These are phyloP conservation scores for Anodontia alba DNA, from an alignment of 2,888 invertebrate species.

Conservation along the genomic window DNA sequence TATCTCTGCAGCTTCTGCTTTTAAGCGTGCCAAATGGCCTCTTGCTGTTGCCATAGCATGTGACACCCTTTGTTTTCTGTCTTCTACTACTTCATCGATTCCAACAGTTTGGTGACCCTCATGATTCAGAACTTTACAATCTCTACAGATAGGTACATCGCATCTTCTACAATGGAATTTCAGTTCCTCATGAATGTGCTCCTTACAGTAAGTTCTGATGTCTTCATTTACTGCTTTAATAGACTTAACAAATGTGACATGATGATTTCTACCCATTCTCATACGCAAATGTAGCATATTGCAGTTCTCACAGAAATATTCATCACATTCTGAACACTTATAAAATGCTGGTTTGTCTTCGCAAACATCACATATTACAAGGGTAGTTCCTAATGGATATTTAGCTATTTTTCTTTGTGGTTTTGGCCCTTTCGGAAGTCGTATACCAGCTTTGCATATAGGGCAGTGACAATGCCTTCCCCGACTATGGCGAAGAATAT, in stretches of 20 bases:
- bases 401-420: constrained; percentile 25
- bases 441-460: constrained; percentile 57
- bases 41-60: constrained; percentile 53
- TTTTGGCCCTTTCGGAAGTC: constrained; percentile 47
- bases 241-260: constrained; percentile 42
- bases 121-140: constrained; percentile 55
- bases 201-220: constrained; percentile 50
- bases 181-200: constrained; percentile 54
- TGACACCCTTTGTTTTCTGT: constrained; percentile 41
- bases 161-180: constrained; percentile 59
- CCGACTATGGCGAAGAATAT: constrained; percentile 56
- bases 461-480: constrained; percentile 58
- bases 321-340: constrained; percentile 62
- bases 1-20: constrained; percentile 54
- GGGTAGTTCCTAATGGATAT: constrained; percentile 39
- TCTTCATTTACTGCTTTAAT: constrained; percentile 47
- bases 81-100: constrained; percentile 46
- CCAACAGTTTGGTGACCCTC: constrained; percentile 55
- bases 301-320: constrained; percentile 58
- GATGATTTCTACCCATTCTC: constrained; percentile 56
- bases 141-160: constrained; percentile 54
- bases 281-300: constrained; percentile 55
- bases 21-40: constrained; percentile 52
- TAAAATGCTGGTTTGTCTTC: constrained; percentile 58
- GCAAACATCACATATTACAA: constrained; percentile 58